These are phyloP conservation scores for Hypomesus transpacificus DNA, from an alignment of 2,113 vertebrate genomes.

Conservation along the genomic window DNA sequence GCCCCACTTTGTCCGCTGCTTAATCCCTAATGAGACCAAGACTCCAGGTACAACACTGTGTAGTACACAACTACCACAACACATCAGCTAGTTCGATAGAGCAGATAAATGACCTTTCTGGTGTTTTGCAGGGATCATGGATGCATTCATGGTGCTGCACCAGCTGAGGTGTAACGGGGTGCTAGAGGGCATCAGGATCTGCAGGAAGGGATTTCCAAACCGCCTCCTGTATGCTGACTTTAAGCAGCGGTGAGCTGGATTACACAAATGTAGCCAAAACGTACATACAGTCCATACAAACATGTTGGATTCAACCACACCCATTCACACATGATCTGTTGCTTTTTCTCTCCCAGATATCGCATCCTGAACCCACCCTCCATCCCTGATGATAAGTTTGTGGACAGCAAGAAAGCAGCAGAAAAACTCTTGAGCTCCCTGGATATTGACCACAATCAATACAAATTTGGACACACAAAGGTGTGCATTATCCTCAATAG, in stretches of 20 bases:
- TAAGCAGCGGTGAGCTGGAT: slow-evolving; percentile 73
- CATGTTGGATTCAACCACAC: neutral
- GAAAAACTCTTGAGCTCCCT: slow-evolving; percentile 78
- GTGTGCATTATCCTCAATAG: slow-evolving; percentile 41
- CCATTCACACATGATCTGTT: neutral
- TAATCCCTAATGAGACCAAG: slow-evolving; percentile 94
- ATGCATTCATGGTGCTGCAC: slow-evolving; percentile 79
- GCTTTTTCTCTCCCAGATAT: slow-evolving; percentile 69
- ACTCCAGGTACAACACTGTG: slow-evolving; percentile 75
- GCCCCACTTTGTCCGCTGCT: slow-evolving; percentile 93
- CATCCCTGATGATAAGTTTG: slow-evolving; percentile 89
- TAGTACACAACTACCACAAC: neutral
- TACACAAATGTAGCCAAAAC: neutral
- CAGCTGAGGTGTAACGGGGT: slow-evolving; percentile 83
- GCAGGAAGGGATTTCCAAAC: slow-evolving; percentile 83
- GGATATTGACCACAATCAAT: slow-evolving; percentile 79
- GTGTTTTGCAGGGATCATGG: slow-evolving; percentile 71
- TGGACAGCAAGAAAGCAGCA: slow-evolving; percentile 87
- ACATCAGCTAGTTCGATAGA: too few species aligned
- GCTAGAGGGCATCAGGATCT: slow-evolving; percentile 83
- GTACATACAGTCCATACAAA: neutral
- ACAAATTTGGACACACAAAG: slow-evolving; percentile 84
- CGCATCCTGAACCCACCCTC: slow-evolving; percentile 89
- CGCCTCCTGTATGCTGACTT: slow-evolving; percentile 78
- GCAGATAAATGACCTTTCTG: too few species aligned